Evolutionary conservation across 2,797 vertebrate genomes (phyloP).

Genomic region (Phylloscopus collybita): DNA sequence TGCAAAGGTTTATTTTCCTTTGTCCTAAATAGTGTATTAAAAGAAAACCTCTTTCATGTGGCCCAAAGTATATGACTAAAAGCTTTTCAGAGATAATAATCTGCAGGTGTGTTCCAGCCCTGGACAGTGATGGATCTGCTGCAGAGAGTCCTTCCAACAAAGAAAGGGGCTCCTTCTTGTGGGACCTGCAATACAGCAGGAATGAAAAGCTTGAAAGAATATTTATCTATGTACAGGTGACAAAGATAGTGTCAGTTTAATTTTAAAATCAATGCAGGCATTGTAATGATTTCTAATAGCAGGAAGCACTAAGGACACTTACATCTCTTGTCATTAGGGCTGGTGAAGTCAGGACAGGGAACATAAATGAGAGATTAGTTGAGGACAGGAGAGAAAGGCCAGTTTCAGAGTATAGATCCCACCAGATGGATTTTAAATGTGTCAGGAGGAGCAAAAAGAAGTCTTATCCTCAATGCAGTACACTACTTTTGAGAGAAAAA

Average conservation of each 20-base stretch:
- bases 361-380: not conserved
- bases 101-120: not conserved
- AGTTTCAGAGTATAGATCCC: not conserved
- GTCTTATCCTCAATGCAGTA: not conserved
- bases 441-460: not conserved
- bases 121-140: not conserved
- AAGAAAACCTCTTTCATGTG: not conserved
- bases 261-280: not conserved
- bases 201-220: not conserved
- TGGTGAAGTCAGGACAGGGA: not conserved
- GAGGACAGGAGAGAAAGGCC: not conserved
- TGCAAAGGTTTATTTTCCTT: not conserved
- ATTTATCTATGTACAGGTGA: not conserved
- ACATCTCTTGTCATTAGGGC: not conserved
- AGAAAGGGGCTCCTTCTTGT: not conserved
- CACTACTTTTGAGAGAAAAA: not conserved
- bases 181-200: not conserved
- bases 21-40: not conserved
- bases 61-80: not conserved
- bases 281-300: not conserved
- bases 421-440: not conserved
- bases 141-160: not conserved
- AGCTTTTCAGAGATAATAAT: not conserved
- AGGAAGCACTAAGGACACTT: not conserved
- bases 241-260: not conserved